These are phyloP conservation scores for Sclerurus mexicanus DNA, from an alignment of 2,113 vertebrate genomes.

Conservation along the genomic window DNA sequence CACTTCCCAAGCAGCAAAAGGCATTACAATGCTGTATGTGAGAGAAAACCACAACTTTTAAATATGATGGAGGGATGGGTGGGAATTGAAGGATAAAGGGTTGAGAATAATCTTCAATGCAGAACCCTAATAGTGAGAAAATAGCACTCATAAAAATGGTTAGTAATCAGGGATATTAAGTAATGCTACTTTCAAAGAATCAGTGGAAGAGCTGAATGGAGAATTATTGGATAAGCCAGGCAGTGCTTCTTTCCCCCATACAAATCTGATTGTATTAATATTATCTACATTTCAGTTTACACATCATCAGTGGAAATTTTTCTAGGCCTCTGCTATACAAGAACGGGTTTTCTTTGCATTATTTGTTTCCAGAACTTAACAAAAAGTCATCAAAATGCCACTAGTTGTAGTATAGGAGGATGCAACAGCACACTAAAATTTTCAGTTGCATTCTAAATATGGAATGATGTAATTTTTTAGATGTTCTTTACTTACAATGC, in stretches of 20 bases:
- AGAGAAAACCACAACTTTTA: not conserved
- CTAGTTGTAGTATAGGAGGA: not conserved
- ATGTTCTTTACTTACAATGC: constrained; percentile 11
- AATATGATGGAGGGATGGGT: not conserved
- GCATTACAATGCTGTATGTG: not conserved
- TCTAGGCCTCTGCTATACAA: not conserved
- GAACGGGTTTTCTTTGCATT: not conserved
- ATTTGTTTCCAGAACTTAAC: not conserved
- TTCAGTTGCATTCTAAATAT: not conserved
- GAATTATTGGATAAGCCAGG: not conserved
- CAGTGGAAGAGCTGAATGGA: not conserved
- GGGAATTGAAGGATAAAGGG: not conserved
- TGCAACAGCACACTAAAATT: constrained; percentile 1
- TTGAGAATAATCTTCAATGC: constrained; percentile 22
- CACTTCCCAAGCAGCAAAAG: constrained; percentile 10
- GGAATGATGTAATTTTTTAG: not conserved
- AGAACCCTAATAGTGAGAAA: not conserved
- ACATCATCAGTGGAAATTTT: not conserved
- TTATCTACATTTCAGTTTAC: constrained; percentile 26
- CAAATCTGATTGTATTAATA: not conserved
- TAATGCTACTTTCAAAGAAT: constrained; percentile 4
- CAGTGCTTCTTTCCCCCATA: not conserved
- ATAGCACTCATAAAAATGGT: not conserved
- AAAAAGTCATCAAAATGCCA: not conserved
- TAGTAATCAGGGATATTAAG: not conserved